Base-by-base conservation (phyloP, 2,888 invertebrate genomes). In the Tetheella fluctuosa region DNA sequence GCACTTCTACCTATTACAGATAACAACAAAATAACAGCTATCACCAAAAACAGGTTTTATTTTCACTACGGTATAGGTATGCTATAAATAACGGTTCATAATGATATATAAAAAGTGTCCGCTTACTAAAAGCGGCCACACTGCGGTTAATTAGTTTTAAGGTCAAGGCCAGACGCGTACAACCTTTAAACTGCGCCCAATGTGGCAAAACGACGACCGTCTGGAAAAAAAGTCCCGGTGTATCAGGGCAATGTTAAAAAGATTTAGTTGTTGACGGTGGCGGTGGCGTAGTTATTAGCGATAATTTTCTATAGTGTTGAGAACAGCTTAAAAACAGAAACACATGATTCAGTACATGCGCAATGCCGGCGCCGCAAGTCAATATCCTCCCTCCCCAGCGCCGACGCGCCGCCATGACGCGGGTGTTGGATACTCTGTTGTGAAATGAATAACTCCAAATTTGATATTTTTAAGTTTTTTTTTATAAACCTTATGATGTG, bases 311-410 rank as follows among this genome's bases (percentile, higher is more conserved):
- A 76, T 71, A 76, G 77, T 79, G 79, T 80, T 81, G 77, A 54
- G 79, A 76, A 76, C 77, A 77, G 83, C 83, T 84, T 86, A 86
- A 90, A 89, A 90, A 90, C 90, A 90, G 89, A 88, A 89, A 90
- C 90, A 90, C 89, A 89, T 89, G 90, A 86, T 86, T 83, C 81
- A 81, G 87, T 84, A 84, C 90, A 91, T 91, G 93, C 93, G 91
- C 92, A 89, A 73, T 88, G 83, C 77, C 80, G 87, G 77, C 86
- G 83, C 68, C 84, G 87, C 91, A 85, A 92, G 93, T 93, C 93
- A 92, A 91, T 94, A 94, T 90, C 91, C 91, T 89, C 93, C 90
- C 84, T 83, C 84, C 88, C 83, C 85, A 82, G 77, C 91, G 76
- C 83, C 90, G 77, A 76, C 85, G 87, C 88, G 85, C 89, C 90